These are phyloP conservation scores for Rhombomys opimus DNA, from an alignment of 2,113 vertebrate genomes.

Conservation along the genomic window DNA sequence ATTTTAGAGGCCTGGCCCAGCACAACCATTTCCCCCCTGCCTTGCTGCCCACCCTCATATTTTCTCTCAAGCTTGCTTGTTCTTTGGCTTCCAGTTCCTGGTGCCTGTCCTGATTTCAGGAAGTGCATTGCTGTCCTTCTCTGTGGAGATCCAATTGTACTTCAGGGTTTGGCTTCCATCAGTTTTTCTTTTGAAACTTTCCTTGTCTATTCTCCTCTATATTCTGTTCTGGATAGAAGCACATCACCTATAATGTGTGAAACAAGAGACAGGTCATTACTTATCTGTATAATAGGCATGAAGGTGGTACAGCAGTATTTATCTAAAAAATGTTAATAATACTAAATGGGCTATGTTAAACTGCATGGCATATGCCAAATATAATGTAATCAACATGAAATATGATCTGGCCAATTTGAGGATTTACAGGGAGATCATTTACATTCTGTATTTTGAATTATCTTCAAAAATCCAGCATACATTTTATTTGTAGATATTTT, in stretches of 20 bases:
- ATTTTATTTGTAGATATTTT: background rate
- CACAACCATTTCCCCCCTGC: background rate
- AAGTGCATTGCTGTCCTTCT: background rate
- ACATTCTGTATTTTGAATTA: background rate
- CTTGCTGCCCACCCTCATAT: background rate
- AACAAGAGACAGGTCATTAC: background rate
- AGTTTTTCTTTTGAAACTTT: background rate
- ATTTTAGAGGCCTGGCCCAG: background rate
- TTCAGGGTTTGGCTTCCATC: background rate
- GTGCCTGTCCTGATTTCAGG: background rate
- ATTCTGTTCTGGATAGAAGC: background rate
- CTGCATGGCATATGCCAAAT: background rate
- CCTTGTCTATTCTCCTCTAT: background rate
- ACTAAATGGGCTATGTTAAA: background rate
- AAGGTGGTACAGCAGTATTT: background rate
- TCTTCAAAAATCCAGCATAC: background rate
- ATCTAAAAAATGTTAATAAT: background rate
- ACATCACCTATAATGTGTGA: background rate
- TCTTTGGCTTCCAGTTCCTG: background rate
- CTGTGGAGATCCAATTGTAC: background rate
- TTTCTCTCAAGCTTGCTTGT: background rate
- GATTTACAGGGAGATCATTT: background rate
- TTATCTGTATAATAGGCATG: background rate
- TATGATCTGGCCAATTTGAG: background rate
- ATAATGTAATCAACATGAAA: background rate